A percentile compares a stretch with the other conserved stretches of the same genome.
phyloP scores from a whole-genome alignment of 2,113 vertebrate genomes.

The Pogonocichla stellata region DNA sequence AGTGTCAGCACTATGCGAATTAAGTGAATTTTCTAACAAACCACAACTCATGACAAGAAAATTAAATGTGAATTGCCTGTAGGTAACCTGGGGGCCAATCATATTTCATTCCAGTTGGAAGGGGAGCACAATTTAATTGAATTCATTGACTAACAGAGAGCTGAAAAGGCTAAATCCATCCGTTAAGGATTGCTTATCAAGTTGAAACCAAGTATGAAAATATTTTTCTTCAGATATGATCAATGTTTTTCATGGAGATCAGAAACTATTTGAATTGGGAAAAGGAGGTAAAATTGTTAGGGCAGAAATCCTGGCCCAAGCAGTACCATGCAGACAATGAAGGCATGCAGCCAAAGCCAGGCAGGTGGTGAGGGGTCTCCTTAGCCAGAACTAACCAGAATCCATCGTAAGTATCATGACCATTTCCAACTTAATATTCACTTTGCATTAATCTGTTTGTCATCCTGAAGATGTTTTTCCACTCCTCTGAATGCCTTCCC shows the following conservation, averaged over 20 bases:
- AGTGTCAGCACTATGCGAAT: background rate
- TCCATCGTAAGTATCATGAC: background rate
- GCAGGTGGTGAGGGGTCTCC: background rate
- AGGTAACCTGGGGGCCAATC: background rate
- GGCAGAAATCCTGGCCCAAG: background rate
- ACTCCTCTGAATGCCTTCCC: background rate
- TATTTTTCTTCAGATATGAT: background rate
- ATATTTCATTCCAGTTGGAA: background rate
- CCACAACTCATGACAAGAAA: background rate
- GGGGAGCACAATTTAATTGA: background rate
- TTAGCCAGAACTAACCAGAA: background rate
- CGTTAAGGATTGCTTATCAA: background rate
- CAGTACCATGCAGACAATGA: background rate
- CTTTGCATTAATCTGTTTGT: background rate
- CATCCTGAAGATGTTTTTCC: background rate
- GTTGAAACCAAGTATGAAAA: background rate
- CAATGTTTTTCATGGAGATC: background rate
- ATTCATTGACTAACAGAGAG: background rate
- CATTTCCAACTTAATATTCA: background rate
- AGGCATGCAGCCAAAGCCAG: background rate
- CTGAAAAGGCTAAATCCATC: background rate
- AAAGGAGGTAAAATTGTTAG: background rate
- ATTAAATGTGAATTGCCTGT: background rate
- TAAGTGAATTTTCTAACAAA: background rate
- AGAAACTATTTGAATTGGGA: background rate